phyloP scores from a whole-genome alignment of 1,140 invertebrate genomes.

The Habropoda laboriosa region DNA sequence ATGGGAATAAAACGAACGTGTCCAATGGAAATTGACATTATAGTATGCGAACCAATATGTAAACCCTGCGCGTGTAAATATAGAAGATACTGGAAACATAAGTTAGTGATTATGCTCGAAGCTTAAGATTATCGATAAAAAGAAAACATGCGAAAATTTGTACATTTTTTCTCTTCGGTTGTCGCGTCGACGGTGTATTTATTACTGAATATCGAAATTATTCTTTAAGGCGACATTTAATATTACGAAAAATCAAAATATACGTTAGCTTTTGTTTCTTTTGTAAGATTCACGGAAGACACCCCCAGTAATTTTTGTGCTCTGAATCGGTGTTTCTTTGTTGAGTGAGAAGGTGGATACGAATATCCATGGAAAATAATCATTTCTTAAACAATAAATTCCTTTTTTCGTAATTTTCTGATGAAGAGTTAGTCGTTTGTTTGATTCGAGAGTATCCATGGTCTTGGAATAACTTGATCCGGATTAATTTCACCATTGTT shows the following conservation, averaged over 20 bases:
- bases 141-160: neutral
- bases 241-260: conserved; percentile 5
- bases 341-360: neutral
- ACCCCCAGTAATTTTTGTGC: conserved; percentile 3
- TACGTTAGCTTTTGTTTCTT: neutral
- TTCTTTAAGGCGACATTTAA: neutral
- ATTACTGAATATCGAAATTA: neutral
- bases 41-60: neutral
- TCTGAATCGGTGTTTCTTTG: conserved; percentile 22
- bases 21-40: neutral
- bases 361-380: neutral
- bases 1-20: neutral
- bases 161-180: neutral
- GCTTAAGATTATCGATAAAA: neutral
- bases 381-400: neutral
- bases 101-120: conserved; percentile 1
- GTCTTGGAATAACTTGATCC: neutral
- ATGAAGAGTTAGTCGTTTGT: neutral
- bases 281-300: neutral
- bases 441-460: neutral
- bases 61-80: conserved; percentile 1
- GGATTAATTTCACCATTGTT: neutral
- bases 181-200: neutral
- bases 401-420: neutral
- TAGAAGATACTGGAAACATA: neutral